phyloP scores from a whole-genome alignment of 2,113 vertebrate genomes.

The Nerophis ophidion region DNA sequence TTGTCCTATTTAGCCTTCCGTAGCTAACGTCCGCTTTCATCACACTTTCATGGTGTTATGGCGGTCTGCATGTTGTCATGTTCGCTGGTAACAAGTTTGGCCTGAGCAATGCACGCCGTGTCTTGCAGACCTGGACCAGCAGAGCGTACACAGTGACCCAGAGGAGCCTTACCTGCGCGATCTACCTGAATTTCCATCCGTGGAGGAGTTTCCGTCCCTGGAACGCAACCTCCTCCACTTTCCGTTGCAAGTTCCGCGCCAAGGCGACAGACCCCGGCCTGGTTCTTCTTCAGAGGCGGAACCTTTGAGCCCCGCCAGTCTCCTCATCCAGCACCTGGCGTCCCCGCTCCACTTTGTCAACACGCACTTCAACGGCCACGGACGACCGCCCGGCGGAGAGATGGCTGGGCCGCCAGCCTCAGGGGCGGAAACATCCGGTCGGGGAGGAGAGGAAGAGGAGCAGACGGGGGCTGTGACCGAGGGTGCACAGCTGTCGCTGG shows the following conservation, averaged over 20 bases:
- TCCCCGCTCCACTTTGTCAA: conserved; percentile 98
- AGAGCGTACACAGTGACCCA: conserved; percentile 85
- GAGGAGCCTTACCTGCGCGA: conserved; percentile 86
- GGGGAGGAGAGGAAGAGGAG: conserved; percentile 12
- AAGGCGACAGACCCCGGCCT: conserved; percentile 4
- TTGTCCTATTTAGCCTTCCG: no score
- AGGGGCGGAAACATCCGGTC: neutral
- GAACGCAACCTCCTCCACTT: conserved; percentile 71
- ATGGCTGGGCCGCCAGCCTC: conserved; percentile 38
- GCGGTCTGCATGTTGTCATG: neutral
- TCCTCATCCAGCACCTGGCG: conserved; percentile 81
- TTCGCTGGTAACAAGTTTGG: neutral
- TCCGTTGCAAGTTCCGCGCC: conserved; percentile 36
- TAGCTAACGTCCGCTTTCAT: no score
- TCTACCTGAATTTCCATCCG: conserved; percentile 78
- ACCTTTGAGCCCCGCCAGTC: conserved; percentile 66
- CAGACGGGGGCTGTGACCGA: conserved; percentile 7
- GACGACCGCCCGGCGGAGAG: conserved; percentile 46
- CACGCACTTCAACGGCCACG: conserved; percentile 92
- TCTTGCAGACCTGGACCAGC: conserved; percentile 86
- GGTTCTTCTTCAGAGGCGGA: conserved; percentile 28
- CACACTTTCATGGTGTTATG: no score
- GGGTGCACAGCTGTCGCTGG: conserved; percentile 64
- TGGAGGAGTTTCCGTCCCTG: conserved; percentile 76
- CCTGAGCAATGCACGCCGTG: neutral